Conservation (phyloP, 1,140 invertebrate species). For the Penaeus chinensis region DNA sequence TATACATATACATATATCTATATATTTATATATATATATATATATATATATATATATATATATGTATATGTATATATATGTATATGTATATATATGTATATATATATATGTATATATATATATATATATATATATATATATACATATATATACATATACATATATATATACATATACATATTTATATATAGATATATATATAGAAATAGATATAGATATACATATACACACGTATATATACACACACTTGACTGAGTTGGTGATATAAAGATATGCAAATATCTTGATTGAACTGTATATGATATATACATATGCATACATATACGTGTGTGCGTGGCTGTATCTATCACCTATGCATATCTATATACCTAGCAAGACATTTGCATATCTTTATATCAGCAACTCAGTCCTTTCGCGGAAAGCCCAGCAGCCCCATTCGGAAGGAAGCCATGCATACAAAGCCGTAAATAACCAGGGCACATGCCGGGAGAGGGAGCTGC, state of each 20-base stretch:
- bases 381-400: no score
- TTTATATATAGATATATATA: not conserved
- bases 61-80: not conserved
- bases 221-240: not conserved
- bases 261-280: not conserved
- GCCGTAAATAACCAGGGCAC: no score
- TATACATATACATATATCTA: not conserved
- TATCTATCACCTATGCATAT: not conserved
- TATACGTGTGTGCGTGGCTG: no score
- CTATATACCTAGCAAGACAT: not conserved
- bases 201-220: not conserved
- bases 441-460: no score
- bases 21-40: slow-evolving; percentile 9
- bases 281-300: not conserved
- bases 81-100: not conserved
- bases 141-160: not conserved
- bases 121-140: not conserved
- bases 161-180: not conserved
- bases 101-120: not conserved
- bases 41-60: not conserved
- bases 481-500: no score
- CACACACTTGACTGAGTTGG: not conserved
- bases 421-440: no score
- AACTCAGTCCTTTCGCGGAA: no score
- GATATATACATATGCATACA: not conserved